Evolutionary conservation across 1,140 invertebrate species (phyloP).

Genomic region (Philaenus spumarius): DNA sequence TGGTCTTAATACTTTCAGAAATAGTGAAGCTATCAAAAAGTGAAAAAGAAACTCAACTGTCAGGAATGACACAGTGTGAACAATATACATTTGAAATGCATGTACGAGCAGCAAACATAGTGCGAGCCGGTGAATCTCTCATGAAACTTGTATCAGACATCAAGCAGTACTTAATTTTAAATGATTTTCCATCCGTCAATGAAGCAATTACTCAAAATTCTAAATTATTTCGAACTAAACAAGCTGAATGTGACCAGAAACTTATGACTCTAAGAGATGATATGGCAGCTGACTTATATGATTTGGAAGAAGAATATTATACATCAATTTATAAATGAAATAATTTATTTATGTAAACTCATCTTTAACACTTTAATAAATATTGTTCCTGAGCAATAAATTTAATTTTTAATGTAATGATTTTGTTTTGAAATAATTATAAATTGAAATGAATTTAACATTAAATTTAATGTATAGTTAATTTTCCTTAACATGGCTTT

Average conservation of each 20-base stretch:
- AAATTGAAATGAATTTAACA: no score
- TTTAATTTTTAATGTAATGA: no score
- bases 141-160: constrained; percentile 96
- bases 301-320: constrained; percentile 97
- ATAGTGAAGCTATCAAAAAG: constrained; percentile 89
- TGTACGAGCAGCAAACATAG: constrained; percentile 88
- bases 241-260: constrained; percentile 90
- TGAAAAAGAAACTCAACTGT: constrained; percentile 85
- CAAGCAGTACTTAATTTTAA: constrained; percentile 93
- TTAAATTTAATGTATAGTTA: no score
- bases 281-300: constrained; percentile 91
- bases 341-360: constrained; percentile 1
- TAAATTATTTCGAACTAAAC: constrained; percentile 79
- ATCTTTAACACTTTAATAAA: no score
- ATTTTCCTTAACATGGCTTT: no score
- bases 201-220: constrained; percentile 90
- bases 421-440: no score
- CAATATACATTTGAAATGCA: constrained; percentile 97
- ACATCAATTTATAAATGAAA: constrained; percentile 87
- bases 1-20: constrained; percentile 52
- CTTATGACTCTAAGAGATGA: constrained; percentile 87
- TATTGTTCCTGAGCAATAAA: no score
- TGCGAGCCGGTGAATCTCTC: constrained; percentile 88
- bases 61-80: constrained; percentile 83
- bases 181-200: constrained; percentile 95